A percentile compares a stretch with the other conserved stretches of the same genome.
Evolutionary conservation across 2,113 vertebrate genomes (phyloP).

Genomic region (Cryptoleucopteryx plumbea): DNA sequence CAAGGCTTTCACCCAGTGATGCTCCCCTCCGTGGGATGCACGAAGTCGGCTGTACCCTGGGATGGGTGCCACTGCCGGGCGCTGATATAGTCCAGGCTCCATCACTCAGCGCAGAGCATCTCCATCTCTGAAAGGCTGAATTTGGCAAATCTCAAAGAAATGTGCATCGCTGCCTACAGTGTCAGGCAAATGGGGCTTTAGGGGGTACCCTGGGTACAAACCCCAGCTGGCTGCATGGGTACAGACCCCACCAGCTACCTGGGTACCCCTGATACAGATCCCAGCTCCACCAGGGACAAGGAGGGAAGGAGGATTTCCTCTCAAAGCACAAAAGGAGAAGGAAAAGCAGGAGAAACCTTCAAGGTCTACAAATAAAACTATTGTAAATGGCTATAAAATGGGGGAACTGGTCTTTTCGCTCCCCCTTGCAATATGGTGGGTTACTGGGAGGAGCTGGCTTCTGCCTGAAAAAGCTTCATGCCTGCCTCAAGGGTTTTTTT

Average conservation of each 20-base stretch:
- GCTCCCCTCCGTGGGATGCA: neutral
- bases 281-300: rapidly evolving
- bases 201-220: neutral
- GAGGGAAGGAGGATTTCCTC: neutral
- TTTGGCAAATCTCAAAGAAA: neutral
- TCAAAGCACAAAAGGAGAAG: neutral
- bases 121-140: neutral
- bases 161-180: neutral
- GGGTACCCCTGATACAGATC: neutral
- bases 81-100: rapidly evolving
- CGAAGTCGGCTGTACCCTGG: neutral
- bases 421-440: too few species aligned
- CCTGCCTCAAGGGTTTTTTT: neutral
- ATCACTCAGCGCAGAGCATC: neutral
- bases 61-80: rapidly evolving
- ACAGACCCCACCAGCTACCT: rapidly evolving
- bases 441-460: neutral
- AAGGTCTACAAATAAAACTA: neutral
- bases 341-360: neutral
- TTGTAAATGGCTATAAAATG: neutral
- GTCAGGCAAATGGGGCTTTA: rapidly evolving
- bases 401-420: neutral
- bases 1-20: neutral
- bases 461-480: neutral
- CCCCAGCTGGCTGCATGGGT: neutral